Conservation (phyloP, 2,888 invertebrate genomes). For the Aricia artaxerxes region DNA sequence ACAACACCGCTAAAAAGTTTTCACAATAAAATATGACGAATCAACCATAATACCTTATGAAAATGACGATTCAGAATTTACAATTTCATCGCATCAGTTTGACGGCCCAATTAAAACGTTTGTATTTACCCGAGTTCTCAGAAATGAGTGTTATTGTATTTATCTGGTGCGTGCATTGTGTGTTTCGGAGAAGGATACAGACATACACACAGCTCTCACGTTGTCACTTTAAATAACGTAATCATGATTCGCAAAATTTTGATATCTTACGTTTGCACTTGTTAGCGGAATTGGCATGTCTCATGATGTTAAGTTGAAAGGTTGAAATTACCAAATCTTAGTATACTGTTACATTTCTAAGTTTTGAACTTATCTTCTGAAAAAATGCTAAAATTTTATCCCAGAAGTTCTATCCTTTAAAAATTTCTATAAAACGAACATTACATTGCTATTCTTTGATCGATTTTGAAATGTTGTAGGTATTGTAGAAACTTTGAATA, state of each 20-base stretch:
- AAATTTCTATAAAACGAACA: not conserved
- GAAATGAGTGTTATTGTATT: slow-evolving; percentile 7
- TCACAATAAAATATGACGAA: not conserved
- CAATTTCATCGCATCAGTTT: not conserved
- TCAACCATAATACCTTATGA: not conserved
- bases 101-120: not conserved
- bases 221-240: slow-evolving; percentile 2
- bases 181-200: slow-evolving; percentile 16
- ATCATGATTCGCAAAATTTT: not conserved
- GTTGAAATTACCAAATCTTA: not conserved
- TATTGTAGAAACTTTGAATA: slow-evolving; percentile 23
- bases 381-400: not conserved
- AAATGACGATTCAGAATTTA: not conserved
- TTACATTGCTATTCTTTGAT: not conserved
- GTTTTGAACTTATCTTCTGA: not conserved
- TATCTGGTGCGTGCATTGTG: slow-evolving; percentile 17
- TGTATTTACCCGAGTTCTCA: not conserved
- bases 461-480: not conserved
- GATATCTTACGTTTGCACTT: not conserved
- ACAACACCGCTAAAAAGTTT: not conserved
- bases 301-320: not conserved
- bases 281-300: not conserved
- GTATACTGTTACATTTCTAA: too few relatives aligned
- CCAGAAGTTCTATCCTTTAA: not conserved
- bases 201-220: not conserved